These are phyloP conservation scores for Amiota minor DNA, from an alignment of 2,888 invertebrate species.

Conservation along the genomic window DNA sequence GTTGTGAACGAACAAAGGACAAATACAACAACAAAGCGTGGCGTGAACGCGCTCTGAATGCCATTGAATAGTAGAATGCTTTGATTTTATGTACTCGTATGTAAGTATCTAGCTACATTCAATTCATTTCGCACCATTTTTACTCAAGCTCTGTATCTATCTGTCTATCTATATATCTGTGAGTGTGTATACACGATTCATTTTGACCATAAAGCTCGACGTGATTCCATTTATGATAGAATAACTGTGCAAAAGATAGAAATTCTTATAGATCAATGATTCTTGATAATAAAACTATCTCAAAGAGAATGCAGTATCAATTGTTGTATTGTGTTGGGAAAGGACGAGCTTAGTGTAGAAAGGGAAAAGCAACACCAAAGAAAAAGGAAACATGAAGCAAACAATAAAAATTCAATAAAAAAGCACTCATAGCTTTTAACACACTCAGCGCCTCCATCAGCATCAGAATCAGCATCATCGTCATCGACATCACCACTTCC, in stretches of 20 bases:
- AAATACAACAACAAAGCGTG: not conserved
- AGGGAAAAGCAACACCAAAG: slow-evolving; percentile 11
- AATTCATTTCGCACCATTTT: slow-evolving; percentile 41
- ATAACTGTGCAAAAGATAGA: slow-evolving; percentile 9
- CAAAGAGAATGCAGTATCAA: not conserved
- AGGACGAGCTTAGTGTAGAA: slow-evolving; percentile 6
- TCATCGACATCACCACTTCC: no score
- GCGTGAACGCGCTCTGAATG: no score
- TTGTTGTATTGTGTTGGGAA: not conserved
- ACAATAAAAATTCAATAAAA: slow-evolving; percentile 66
- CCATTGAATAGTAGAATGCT: no score
- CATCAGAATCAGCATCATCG: no score
- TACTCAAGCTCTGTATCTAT: slow-evolving; percentile 40
- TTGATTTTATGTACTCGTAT: no score
- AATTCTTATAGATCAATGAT: slow-evolving; percentile 62
- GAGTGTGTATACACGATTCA: not conserved
- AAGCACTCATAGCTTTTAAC: slow-evolving; percentile 62
- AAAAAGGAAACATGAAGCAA: slow-evolving; percentile 50
- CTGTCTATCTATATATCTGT: not conserved
- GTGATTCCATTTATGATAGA: slow-evolving; percentile 23
- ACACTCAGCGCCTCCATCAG: slow-evolving; percentile 32
- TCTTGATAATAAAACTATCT: slow-evolving; percentile 62
- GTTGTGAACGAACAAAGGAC: no score
- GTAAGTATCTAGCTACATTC: not conserved
- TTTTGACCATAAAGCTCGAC: slow-evolving; percentile 3